These are phyloP conservation scores for Leucophenga varia DNA, from an alignment of 1,140 invertebrate species.

Conservation along the genomic window DNA sequence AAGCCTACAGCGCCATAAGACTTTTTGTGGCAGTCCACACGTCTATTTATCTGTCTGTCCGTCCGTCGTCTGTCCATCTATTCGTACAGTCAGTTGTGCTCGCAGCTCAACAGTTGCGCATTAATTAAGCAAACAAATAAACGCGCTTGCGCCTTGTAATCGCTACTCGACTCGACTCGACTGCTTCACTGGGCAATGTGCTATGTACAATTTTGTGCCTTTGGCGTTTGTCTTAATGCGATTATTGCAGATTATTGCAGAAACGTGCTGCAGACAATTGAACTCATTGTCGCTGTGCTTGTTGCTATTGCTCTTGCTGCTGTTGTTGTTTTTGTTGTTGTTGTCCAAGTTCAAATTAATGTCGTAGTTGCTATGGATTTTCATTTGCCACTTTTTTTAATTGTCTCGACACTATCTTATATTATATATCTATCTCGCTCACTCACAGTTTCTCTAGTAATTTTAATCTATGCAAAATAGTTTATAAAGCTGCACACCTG, in stretches of 20 bases:
- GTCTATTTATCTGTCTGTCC: conserved; percentile 20
- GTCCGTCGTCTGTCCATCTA: too few relatives aligned
- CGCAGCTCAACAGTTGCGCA: conserved; percentile 23
- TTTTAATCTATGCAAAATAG: neutral
- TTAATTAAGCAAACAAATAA: conserved; percentile 33
- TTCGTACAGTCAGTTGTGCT: too few relatives aligned
- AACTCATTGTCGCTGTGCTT: neutral
- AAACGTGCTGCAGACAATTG: conserved; percentile 1
- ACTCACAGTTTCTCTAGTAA: neutral
- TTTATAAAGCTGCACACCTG: too few relatives aligned
- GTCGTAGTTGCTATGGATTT: conserved; percentile 10
- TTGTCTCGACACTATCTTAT: neutral
- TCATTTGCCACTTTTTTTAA: conserved; percentile 2
- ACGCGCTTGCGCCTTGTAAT: neutral
- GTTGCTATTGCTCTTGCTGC: conserved; percentile 1
- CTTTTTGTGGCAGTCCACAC: too few relatives aligned
- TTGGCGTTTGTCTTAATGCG: conserved; percentile 1
- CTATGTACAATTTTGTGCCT: too few relatives aligned
- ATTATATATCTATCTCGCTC: neutral
- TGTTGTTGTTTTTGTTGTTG: conserved; percentile 8
- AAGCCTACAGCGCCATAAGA: conserved; percentile 2
- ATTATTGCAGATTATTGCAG: conserved; percentile 3
- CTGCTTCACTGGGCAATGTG: too few relatives aligned
- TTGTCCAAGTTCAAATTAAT: neutral
- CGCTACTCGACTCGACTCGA: too few relatives aligned